These are phyloP conservation scores for Elephas maximus DNA, from an alignment of 2,113 vertebrate species.

Conservation along the genomic window DNA sequence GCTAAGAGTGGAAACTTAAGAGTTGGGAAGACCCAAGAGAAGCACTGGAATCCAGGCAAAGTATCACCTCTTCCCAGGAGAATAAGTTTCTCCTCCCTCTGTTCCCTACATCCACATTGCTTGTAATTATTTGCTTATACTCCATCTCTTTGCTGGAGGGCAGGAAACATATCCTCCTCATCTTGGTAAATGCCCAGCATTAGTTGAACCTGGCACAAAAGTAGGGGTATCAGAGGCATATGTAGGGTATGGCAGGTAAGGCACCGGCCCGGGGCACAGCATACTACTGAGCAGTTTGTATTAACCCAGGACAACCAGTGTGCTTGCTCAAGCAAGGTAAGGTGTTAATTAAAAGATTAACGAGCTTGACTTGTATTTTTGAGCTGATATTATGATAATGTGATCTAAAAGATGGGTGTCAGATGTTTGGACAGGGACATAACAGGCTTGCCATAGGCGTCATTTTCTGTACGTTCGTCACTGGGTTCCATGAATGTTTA, in stretches of 20 bases:
- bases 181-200: background rate
- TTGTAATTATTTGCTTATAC: background rate
- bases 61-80: background rate
- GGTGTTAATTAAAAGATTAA: too few relatives aligned
- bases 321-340: too few relatives aligned
- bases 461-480: too few relatives aligned
- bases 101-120: background rate
- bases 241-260: too few relatives aligned
- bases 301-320: too few relatives aligned
- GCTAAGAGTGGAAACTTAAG: background rate
- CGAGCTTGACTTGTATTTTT: too few relatives aligned
- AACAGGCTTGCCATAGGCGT: too few relatives aligned
- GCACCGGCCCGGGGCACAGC: too few relatives aligned
- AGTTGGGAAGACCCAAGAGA: background rate
- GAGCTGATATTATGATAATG: too few relatives aligned
- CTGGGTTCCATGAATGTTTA: background rate
- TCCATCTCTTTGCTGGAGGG: conserved; percentile 33
- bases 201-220: conserved; percentile 8
- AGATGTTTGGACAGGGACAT: too few relatives aligned
- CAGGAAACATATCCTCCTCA: conserved; percentile 23
- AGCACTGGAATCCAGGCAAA: background rate
- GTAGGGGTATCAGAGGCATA: background rate
- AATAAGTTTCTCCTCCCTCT: background rate
- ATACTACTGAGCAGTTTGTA: too few relatives aligned
- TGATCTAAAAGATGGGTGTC: too few relatives aligned